A percentile compares a stretch with the other conserved stretches of the same genome.
phyloP scores from a whole-genome alignment of 2,113 vertebrate genomes.

The Mesitornis unicolor region DNA sequence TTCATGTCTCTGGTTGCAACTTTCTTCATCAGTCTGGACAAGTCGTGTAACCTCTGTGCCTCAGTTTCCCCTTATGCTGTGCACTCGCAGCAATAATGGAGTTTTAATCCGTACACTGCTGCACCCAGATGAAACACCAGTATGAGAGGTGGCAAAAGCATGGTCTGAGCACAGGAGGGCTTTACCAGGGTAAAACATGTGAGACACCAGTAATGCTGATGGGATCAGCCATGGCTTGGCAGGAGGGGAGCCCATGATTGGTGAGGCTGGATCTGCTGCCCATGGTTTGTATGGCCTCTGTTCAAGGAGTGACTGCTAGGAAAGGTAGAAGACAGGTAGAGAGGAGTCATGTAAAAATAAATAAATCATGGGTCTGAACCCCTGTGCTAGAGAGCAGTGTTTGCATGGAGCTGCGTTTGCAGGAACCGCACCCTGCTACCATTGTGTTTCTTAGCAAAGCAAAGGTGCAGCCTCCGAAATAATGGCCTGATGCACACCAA shows the following conservation, averaged over 20 bases:
- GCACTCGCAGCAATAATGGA: neutral
- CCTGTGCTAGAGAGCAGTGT: neutral
- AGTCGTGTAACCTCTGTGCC: neutral
- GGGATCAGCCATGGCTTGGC: accelerated
- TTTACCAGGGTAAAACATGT: neutral
- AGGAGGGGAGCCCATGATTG: neutral
- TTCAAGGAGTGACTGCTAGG: neutral
- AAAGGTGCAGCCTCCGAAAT: neutral
- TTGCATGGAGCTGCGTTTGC: neutral
- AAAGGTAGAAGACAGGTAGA: neutral
- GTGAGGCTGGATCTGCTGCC: neutral
- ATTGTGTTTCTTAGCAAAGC: neutral
- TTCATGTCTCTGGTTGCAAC: neutral
- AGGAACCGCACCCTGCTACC: neutral
- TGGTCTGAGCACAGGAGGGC: neutral
- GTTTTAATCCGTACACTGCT: neutral
- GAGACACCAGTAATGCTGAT: neutral
- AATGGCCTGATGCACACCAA: neutral
- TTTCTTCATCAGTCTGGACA: neutral
- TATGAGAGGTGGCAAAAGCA: neutral
- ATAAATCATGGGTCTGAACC: neutral
- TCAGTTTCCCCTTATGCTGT: neutral
- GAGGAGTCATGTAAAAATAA: neutral
- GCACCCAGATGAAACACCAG: neutral
- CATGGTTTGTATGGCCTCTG: accelerated